Evolutionary conservation across 2,888 invertebrate genomes (phyloP).

Genomic region (Ormyrus pomaceus): DNA sequence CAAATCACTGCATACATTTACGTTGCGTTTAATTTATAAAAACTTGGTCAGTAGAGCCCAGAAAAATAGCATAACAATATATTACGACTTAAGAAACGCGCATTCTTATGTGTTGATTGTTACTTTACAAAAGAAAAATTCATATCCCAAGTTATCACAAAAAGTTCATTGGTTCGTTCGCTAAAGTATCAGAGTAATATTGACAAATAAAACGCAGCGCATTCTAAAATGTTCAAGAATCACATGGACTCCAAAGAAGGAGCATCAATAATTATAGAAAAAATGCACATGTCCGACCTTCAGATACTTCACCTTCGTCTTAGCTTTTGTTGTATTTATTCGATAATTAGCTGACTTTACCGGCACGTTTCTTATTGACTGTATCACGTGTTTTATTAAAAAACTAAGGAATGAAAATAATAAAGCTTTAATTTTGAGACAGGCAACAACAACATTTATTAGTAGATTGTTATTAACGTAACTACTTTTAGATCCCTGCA

Average conservation of each 20-base stretch:
- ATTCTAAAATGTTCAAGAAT: conserved; percentile 9
- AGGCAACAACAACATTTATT: no score
- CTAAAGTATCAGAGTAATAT: conserved; percentile 31
- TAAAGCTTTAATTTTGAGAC: no score
- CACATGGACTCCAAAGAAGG: background rate
- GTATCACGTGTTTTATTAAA: conserved; percentile 28
- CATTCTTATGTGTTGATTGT: conserved; percentile 10
- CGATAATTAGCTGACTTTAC: conserved; percentile 27
- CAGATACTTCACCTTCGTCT: background rate
- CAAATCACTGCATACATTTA: no score
- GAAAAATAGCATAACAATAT: conserved; percentile 28
- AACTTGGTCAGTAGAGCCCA: no score
- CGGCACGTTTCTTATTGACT: conserved; percentile 29
- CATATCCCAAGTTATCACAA: conserved; percentile 11
- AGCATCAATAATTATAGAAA: conserved; percentile 17
- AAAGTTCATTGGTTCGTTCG: conserved; percentile 29
- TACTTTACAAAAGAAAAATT: conserved; percentile 15
- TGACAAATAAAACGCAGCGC: conserved; percentile 10
- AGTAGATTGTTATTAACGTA: no score
- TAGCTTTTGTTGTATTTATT: conserved; percentile 28
- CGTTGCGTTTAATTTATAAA: no score
- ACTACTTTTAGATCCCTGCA: no score
- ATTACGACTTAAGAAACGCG: conserved; percentile 25
- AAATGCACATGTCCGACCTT: conserved; percentile 12
- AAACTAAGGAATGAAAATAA: background rate